Base-by-base conservation (phyloP, 2,888 invertebrate genomes). In the Caenorhabditis sp. region DNA sequence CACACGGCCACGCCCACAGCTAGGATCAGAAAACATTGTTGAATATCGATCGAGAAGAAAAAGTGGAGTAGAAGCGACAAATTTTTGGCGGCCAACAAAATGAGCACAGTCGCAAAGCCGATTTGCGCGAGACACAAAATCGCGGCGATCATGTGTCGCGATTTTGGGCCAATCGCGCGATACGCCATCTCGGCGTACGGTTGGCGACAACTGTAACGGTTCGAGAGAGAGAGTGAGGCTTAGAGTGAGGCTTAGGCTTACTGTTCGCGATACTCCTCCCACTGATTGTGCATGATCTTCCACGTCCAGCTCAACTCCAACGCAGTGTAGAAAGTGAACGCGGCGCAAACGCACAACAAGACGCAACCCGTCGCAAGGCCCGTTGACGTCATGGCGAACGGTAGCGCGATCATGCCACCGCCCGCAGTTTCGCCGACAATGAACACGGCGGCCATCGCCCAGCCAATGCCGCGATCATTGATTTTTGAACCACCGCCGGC, bases 121-220 rank as follows among this genome's bases (percentile, higher is more conserved):
- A 79, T 74, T 57, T 76, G 76, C 3, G 79, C 72, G 49, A 77
- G 58, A 31, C 76, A 77, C 19, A 79, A 61, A 66, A 72, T 58
- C 43, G 70, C 65, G 26, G 68, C 73, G 19, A 78, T 67, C 62
- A 73, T 70, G 17, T 6, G 14, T 24, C 79, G 66, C 65, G 66
- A 69, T 43, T 69, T 75, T 2, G 66, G 60, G 1, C 79, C 79
- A 17, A 73, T 67, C n/a, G 79, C 68, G 26, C 79, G 58, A 51
- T 66, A 72, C 10, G 79, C 79, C 69, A 79, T 79, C 57, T 76
- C 76, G 26, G 69, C 72, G 51, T 79, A 79, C 0, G 79, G 79
- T 37, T 77, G 71, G 19, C 79, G 66, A 54, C 79, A 79, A 19
- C 75, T 75, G 66, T 36, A 69, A 68, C 17, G 27, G 17, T 36